These are phyloP conservation scores for Theretra japonica DNA, from an alignment of 2,888 invertebrate species.

Conservation along the genomic window DNA sequence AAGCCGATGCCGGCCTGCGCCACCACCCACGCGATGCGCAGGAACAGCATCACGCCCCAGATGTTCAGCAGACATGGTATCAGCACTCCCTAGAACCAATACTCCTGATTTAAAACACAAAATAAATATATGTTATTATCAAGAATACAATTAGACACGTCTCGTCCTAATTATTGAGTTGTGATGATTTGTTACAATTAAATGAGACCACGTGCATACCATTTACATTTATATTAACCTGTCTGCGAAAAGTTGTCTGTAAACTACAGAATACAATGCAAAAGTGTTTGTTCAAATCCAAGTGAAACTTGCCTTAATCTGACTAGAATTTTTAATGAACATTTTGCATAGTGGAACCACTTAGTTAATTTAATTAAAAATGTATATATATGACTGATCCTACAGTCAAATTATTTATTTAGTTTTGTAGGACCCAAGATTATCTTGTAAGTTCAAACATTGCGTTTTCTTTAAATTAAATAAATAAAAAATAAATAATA, in stretches of 20 bases:
- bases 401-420: no score
- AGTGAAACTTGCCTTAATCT: no score
- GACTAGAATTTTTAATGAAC: no score
- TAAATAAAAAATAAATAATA: no score
- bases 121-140: neutral
- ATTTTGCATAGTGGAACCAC: no score
- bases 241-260: neutral
- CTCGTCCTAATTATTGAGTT: conserved; percentile 1
- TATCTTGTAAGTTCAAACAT: no score
- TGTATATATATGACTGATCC: no score
- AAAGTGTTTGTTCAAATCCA: no score
- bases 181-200: neutral
- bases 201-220: neutral
- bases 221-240: neutral
- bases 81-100: conserved; percentile 88
- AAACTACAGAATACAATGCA: neutral
- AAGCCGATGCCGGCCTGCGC: conserved; percentile 94
- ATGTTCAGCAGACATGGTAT: conserved; percentile 98
- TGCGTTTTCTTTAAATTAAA: no score
- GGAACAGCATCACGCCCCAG: conserved; percentile 99
- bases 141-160: neutral
- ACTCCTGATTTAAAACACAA: neutral
- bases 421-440: no score
- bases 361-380: no score
- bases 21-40: conserved; percentile 98